Percentiles rank a stretch among this genome's conserved stretches.
Evolutionary conservation across 2,888 invertebrate species (phyloP).

Genomic region (Ferdinandea cuprea): DNA sequence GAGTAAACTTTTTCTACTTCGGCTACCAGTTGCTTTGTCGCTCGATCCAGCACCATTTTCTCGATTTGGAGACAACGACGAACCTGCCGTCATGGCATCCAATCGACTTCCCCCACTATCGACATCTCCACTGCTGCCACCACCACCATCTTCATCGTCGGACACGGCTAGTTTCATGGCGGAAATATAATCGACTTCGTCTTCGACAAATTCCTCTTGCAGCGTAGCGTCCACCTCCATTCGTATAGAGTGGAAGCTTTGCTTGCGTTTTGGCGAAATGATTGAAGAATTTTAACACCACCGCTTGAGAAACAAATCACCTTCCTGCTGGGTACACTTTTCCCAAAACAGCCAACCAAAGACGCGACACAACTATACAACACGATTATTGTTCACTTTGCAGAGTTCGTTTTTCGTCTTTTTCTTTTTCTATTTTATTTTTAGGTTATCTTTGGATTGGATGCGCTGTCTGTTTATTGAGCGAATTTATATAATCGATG

Average conservation of each 20-base stretch:
- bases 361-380: slow-evolving; percentile 22
- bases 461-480: slow-evolving; percentile 29
- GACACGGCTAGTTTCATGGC: slow-evolving; percentile 67
- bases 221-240: slow-evolving; percentile 78
- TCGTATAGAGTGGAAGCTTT: slow-evolving; percentile 78
- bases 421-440: slow-evolving; percentile 37
- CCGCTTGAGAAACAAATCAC: slow-evolving; percentile 17
- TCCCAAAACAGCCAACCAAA: slow-evolving; percentile 24
- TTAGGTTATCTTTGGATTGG: slow-evolving; percentile 62
- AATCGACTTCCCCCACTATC: slow-evolving; percentile 47
- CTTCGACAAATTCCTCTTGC: slow-evolving; percentile 63
- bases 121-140: slow-evolving; percentile 19
- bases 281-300: slow-evolving; percentile 73
- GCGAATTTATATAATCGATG: slow-evolving; percentile 62
- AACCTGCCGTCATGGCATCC: slow-evolving; percentile 27
- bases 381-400: slow-evolving; percentile 43
- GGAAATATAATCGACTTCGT: slow-evolving; percentile 58
- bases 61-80: slow-evolving; percentile 8
- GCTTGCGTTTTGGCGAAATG: slow-evolving; percentile 79
- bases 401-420: slow-evolving; percentile 45
- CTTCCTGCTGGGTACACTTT: not conserved
- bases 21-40: slow-evolving; percentile 35
- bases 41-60: slow-evolving; percentile 65
- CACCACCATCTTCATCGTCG: slow-evolving; percentile 58
- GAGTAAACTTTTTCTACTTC: slow-evolving; percentile 20